Base-by-base conservation (phyloP, 2,113 vertebrate genomes). In the Nicator chloris region DNA sequence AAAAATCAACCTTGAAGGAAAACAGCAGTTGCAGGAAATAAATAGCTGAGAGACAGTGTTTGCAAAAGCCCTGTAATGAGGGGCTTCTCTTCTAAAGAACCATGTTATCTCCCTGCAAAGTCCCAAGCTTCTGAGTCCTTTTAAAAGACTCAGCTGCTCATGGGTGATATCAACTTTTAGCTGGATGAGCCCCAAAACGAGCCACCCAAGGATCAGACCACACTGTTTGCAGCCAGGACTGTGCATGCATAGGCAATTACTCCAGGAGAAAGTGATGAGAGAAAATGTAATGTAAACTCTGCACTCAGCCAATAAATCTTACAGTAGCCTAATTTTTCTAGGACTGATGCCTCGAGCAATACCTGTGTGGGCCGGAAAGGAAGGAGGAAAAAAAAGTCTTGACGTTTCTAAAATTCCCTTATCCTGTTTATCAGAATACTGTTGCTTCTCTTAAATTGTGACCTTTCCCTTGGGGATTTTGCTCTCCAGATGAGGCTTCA, bases 321-420 rank as follows among this genome's bases (percentile, higher is more conserved):
- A 94, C 95, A 96, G 95, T 97, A 96, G 93, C 95, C 94, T 97
- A 96, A 96, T 97, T 96, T 96, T 96, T 95, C 93, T 92, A 68
- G 85, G 95, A 81, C 92, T 95, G 92, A 90, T 95, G 96, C 96
- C 95, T 93, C 40, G 0, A 93, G 96, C 94, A 88, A 94, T 94
- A 97, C 95, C 92, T 96, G 94, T 97, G 96, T 97, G 96, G 96
- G 95, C 96, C 85, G 95, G 94, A 97, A 97, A 96, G 93, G 92
- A 96, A 96, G 80, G 88, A 94, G 88, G 56, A 16, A 40, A 82
- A 80, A 71, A 86, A 87, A 68, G 75, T 82, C 72, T 77, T 94
- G 75, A 85, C 91, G 92, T 94, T 91, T 94, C 90, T 94, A 75
- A 96, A 97, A 96, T 95, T 94, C 95, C 87, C 85, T 88, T 95